Base-by-base conservation (phyloP, 2,888 invertebrate genomes). In the Sepiola atlantica region DNA sequence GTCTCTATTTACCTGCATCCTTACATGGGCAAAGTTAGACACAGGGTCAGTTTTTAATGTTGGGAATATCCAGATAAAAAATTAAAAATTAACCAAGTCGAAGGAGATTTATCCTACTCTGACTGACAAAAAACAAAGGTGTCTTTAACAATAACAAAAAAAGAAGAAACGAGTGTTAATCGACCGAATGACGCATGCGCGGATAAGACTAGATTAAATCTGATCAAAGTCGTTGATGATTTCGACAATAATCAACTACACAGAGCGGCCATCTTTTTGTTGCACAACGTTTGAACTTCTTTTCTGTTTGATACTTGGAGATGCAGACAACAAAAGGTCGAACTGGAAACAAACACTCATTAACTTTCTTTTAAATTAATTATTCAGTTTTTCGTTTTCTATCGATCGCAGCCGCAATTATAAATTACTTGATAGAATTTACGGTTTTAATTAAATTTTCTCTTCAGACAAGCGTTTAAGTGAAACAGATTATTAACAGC, bases 141-240 rank as follows among this genome's bases (percentile, higher is more conserved):
- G 21, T 20, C 10, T 21, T 12, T 16, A n/a, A 77, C 12, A 2
- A 77, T n/a, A n/a, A 12, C 0, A 20, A 14, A 32, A 32, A 77
- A 77, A 45, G 8, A 8, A 45, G 45, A 45, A 45, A 45, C 45
- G 45, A 45, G 8, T 45, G n/a, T n/a, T 77, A 77, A 77, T n/a
- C 77, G n/a, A 77, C n/a, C 14, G n/a, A 77, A n/a, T n/a, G n/a
- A 77, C n/a, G 77, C 77, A 77, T 77, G n/a, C 3, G 32, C 77
- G 77, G 77, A 77, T 77, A n/a, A n/a, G n/a, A 77, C n/a, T 77
- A 77, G 77, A 77, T 77, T 77, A 77, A n/a, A 77, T 77, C n/a
- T 18, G 4, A 32, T 77, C n/a, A 77, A 77, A 77, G 16, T 32
- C 77, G 4, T 77, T 77, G n/a, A 18, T 32, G 77, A 32, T 32